Base-by-base conservation (phyloP, 2,113 vertebrate species). In the Collichthys lucidus region DNA sequence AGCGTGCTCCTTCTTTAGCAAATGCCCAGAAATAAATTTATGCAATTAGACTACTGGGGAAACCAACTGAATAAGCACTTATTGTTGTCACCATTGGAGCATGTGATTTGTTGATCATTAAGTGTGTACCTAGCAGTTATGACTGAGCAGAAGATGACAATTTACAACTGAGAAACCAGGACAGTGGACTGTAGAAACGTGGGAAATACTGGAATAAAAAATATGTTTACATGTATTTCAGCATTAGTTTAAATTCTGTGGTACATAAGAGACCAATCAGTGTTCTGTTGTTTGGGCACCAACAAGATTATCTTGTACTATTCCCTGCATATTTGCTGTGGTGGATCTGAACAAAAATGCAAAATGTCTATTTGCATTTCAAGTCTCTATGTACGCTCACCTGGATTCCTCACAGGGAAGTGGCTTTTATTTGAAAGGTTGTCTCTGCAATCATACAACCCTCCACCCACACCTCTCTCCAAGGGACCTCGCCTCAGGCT, bases 361-460 rank as follows among this genome's bases (percentile, higher is more conserved):
- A 44, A 55, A 44, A 63, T 24, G 17, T 31, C 15, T 29, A 40
- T 80, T 86, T 77, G 24, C 72, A 77, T 80, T 73, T 17, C 60
- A 20, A 6, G 59, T 64, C 72, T 72, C 40, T 73, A 91, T 71
- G 74, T 76, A 24, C 22, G 70, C 65, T 85, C 75, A 88, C 82
- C 82, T 88, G 75, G 81, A 90, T 59, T 75, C 57, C 72, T 86
- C 40, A 55, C 50, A 52, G 80, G 59, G 79, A 91, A 88, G 74
- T 79, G 81, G 74, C 89, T 90, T 94, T 90, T 77, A 91, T 87
- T 88, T 61, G 63, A 92, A 92, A 92, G 86, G 84, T 93, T 61
- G 22, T 77, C 83, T 78, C 84, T 82, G 59, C 59, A 62, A 84
- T 82, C 80, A 65, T 82, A 74, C 3, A 31, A 86, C 86, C 81